phyloP scores from a whole-genome alignment of 2,797 vertebrate genomes.

The Fringilla coelebs region DNA sequence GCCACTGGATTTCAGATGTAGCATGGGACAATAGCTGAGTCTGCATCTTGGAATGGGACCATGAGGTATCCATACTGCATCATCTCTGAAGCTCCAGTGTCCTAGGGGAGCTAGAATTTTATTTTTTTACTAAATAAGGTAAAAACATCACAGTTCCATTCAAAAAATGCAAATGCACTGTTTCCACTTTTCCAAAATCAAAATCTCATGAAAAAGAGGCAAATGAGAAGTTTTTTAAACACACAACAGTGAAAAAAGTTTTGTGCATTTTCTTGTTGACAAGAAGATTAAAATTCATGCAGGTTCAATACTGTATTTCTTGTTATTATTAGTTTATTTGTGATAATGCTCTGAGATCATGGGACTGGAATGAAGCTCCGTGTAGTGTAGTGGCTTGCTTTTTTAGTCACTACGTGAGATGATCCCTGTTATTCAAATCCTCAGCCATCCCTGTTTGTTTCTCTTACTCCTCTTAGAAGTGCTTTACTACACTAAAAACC shows the following conservation, averaged over 20 bases:
- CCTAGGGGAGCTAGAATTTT: neutral
- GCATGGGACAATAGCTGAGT: neutral
- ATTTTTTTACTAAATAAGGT: neutral
- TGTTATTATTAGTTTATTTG: neutral
- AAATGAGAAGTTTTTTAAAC: neutral
- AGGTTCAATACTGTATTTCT: neutral
- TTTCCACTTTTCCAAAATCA: neutral
- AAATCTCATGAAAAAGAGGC: neutral
- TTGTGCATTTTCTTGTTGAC: neutral
- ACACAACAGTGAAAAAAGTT: neutral
- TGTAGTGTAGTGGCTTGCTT: neutral
- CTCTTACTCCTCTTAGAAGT: neutral
- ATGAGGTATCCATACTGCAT: neutral
- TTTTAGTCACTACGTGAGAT: neutral
- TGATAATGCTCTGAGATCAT: neutral
- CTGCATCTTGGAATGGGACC: fast-evolving
- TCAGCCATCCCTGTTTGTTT: neutral
- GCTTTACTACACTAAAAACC: neutral
- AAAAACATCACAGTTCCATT: neutral
- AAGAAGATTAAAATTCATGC: neutral
- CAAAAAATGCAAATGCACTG: neutral
- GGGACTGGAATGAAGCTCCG: neutral
- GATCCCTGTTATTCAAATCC: neutral
- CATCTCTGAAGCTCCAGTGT: neutral
- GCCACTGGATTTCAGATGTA: fast-evolving